A percentile compares a stretch with the other conserved stretches of the same genome.
These are phyloP conservation scores for Cebidichthys violaceus DNA, from an alignment of 2,113 vertebrate species.

Conservation along the genomic window DNA sequence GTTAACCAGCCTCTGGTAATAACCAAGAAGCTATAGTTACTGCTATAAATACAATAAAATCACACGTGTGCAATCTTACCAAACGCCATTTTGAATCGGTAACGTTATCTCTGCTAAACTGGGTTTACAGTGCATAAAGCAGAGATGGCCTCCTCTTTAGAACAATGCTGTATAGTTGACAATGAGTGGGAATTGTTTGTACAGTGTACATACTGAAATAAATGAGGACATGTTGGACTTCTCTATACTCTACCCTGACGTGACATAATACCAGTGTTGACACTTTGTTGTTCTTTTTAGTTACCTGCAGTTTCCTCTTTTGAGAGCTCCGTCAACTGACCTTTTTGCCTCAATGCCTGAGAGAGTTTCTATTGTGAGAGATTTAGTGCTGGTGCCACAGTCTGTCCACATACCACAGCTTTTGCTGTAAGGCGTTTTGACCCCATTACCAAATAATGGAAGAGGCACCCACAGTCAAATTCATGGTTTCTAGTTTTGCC, in stretches of 20 bases:
- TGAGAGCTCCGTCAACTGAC: background rate
- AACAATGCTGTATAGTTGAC: too few species aligned
- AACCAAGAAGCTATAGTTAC: too few species aligned
- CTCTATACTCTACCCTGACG: background rate
- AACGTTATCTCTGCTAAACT: too few species aligned
- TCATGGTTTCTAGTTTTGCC: background rate
- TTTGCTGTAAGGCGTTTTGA: background rate
- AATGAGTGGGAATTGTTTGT: background rate
- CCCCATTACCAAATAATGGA: background rate
- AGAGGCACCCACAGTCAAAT: background rate
- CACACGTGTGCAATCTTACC: too few species aligned
- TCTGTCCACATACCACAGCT: background rate
- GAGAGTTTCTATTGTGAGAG: background rate
- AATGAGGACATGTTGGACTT: background rate
- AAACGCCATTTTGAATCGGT: too few species aligned
- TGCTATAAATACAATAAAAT: too few species aligned
- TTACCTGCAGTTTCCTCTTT: background rate
- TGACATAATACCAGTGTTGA: background rate
- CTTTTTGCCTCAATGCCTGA: background rate
- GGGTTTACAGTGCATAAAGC: too few species aligned
- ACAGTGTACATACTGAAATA: background rate
- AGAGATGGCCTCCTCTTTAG: too few species aligned
- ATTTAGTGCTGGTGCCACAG: background rate
- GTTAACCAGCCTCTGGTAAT: background rate
- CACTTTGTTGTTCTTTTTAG: background rate